phyloP scores from a whole-genome alignment of 2,888 invertebrate species.

The Maniola hyperantus region DNA sequence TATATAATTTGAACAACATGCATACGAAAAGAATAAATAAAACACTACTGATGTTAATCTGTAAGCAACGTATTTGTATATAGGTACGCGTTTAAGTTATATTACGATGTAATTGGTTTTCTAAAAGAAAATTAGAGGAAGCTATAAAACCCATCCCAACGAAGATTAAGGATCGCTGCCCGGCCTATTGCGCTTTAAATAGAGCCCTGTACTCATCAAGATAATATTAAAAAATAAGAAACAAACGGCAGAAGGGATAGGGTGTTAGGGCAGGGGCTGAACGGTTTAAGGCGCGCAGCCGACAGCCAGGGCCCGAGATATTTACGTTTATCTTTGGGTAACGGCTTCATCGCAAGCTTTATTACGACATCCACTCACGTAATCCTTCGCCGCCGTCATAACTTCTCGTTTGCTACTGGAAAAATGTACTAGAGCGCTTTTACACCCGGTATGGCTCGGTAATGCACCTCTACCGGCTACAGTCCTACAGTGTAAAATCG shows the following conservation, averaged over 20 bases:
- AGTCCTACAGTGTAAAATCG: slow-evolving; percentile 3
- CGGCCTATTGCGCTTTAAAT: slow-evolving; percentile 2
- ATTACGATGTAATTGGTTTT: slow-evolving; percentile 20
- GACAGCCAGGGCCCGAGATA: slow-evolving; percentile 74
- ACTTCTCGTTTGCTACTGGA: slow-evolving; percentile 79
- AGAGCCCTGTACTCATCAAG: slow-evolving; percentile 12
- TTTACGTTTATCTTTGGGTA: slow-evolving; percentile 82
- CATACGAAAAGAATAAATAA: not conserved
- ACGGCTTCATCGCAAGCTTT: slow-evolving; percentile 83
- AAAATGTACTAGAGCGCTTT: slow-evolving; percentile 76
- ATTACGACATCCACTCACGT: slow-evolving; percentile 83
- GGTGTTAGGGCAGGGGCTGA: slow-evolving; percentile 43
- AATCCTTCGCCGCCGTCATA: slow-evolving; percentile 80
- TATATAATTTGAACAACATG: too few relatives aligned
- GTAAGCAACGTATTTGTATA: not conserved
- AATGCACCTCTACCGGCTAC: slow-evolving; percentile 15
- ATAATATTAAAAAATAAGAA: slow-evolving; percentile 39
- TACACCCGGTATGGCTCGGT: slow-evolving; percentile 55
- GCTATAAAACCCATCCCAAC: slow-evolving; percentile 6
- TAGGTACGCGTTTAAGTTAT: not conserved
- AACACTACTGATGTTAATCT: not conserved
- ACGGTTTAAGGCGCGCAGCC: slow-evolving; percentile 53
- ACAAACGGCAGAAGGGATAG: slow-evolving; percentile 47
- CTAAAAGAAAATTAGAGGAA: slow-evolving; percentile 9
- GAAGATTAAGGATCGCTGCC: slow-evolving; percentile 10